Conservation (phyloP, 2,797 vertebrate species). For the Valencia hispanica region DNA sequence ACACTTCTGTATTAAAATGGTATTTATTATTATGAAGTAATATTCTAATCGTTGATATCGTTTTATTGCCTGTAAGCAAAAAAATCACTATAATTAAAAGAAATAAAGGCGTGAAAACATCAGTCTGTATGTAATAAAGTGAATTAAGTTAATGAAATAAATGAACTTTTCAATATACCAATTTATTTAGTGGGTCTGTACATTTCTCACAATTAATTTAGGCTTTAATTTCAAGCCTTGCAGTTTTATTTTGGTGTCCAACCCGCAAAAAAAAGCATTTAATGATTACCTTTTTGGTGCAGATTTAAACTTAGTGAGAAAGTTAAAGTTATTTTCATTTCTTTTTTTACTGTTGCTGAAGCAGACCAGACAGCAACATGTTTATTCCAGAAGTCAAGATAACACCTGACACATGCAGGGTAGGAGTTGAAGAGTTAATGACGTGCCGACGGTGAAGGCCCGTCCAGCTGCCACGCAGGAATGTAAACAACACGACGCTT, state of each 20-base stretch:
- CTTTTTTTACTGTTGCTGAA: not conserved
- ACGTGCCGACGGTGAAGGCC: not conserved
- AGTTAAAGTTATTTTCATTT: not conserved
- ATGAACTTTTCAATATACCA: too few species aligned
- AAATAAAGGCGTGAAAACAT: not conserved
- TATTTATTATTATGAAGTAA: not conserved
- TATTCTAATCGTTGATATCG: not conserved
- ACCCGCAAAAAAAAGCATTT: not conserved
- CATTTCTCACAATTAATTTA: not conserved
- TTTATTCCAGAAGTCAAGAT: constrained; percentile 7
- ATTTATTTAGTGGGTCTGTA: too few species aligned
- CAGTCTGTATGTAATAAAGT: too few species aligned
- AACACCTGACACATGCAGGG: not conserved
- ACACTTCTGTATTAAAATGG: not conserved
- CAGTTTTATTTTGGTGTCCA: not conserved
- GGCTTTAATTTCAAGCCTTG: not conserved
- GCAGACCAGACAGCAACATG: not conserved
- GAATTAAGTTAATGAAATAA: too few species aligned
- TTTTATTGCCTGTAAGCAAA: not conserved
- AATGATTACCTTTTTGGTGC: not conserved
- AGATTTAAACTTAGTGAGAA: not conserved
- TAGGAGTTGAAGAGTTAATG: constrained; percentile 2
- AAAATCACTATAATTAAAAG: not conserved
- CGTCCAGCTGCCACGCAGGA: constrained; percentile 19
- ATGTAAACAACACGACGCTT: constrained; percentile 20